A percentile compares a stretch with the other conserved stretches of the same genome.
Evolutionary conservation across 2,113 vertebrate species (phyloP).

Genomic region (Paralichthys olivaceus): DNA sequence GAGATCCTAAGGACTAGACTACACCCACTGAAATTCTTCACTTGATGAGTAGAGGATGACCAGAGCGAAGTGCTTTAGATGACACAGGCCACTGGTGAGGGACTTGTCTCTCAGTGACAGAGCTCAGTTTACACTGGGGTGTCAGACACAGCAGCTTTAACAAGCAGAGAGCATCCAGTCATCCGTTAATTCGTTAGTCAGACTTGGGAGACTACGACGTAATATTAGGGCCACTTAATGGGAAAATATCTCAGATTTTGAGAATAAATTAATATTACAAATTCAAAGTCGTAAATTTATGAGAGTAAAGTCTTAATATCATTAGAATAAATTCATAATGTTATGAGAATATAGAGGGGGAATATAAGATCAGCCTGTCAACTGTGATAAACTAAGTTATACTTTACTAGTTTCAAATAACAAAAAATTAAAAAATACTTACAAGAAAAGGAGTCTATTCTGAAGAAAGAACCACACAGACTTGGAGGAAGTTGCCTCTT

Average conservation of each 20-base stretch:
- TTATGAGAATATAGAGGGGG: too few relatives aligned
- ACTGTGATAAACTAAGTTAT: too few relatives aligned
- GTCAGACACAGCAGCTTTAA: constrained; percentile 48
- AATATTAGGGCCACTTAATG: neutral
- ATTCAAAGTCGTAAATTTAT: neutral
- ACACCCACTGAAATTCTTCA: neutral
- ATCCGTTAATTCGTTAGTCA: constrained; percentile 49
- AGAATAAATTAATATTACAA: neutral
- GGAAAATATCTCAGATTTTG: neutral
- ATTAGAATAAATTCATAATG: too few relatives aligned
- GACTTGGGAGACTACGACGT: neutral
- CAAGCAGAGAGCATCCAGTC: constrained; percentile 24
- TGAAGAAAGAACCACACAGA: too few relatives aligned
- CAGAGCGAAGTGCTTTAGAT: too few relatives aligned
- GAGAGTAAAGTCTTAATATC: too few relatives aligned
- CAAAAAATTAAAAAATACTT: too few relatives aligned
- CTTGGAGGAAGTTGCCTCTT: too few relatives aligned
- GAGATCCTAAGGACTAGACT: neutral
- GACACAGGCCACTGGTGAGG: neutral
- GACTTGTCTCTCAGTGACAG: constrained; percentile 47
- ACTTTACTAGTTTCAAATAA: too few relatives aligned
- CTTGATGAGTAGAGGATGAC: neutral
- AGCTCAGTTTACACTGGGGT: constrained; percentile 22
- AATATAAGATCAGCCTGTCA: too few relatives aligned
- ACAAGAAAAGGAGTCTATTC: too few relatives aligned